Evolutionary conservation across 2,888 invertebrate genomes (phyloP).

Genomic region (Perizoma affinitatum): DNA sequence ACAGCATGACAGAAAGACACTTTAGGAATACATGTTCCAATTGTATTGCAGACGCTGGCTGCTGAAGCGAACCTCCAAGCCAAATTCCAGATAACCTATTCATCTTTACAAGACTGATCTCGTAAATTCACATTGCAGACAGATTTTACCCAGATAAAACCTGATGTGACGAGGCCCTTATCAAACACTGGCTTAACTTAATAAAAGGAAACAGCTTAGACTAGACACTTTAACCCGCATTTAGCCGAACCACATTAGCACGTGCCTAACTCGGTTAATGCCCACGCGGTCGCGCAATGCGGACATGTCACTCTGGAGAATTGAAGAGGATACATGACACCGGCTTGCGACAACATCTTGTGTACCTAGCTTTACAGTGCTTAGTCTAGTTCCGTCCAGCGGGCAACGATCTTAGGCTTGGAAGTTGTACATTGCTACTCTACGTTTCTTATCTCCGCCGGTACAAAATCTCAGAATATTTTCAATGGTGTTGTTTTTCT

Average conservation of each 20-base stretch:
- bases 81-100: too few relatives aligned
- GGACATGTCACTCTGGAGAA: conserved; percentile 72
- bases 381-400: conserved; percentile 17
- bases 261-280: conserved; percentile 48
- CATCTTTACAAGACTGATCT: too few relatives aligned
- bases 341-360: conserved; percentile 52
- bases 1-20: too few relatives aligned
- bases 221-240: conserved; percentile 28
- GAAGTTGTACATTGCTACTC: not conserved
- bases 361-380: conserved; percentile 35
- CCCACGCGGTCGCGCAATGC: conserved; percentile 59
- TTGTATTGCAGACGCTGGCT: too few relatives aligned
- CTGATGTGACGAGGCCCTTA: not conserved
- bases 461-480: not conserved
- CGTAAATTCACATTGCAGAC: not conserved
- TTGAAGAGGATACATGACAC: conserved; percentile 77
- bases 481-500: not conserved
- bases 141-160: not conserved
- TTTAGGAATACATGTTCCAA: too few relatives aligned
- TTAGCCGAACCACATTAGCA: conserved; percentile 14
- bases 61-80: too few relatives aligned
- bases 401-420: conserved; percentile 1
- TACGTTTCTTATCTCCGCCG: not conserved
- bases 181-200: conserved; percentile 10
- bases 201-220: conserved; percentile 30